These are phyloP conservation scores for Gallinago nigripennis DNA, from an alignment of 2,797 vertebrate species.

Conservation along the genomic window DNA sequence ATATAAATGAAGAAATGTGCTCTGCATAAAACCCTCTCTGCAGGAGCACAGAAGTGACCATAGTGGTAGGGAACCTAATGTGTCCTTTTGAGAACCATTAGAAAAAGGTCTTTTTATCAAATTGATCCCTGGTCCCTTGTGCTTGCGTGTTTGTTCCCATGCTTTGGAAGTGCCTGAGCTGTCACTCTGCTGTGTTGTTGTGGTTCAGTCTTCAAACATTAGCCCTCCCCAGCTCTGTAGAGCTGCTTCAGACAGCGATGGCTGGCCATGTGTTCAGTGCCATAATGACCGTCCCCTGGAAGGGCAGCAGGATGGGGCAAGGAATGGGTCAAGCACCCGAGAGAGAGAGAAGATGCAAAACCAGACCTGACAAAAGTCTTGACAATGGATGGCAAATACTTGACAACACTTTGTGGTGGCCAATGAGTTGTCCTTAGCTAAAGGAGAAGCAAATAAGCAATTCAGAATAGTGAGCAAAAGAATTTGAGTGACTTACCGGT, in stretches of 20 bases:
- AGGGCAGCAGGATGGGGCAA: not conserved
- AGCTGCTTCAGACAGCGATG: accelerated
- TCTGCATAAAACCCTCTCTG: not conserved
- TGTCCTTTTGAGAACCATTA: not conserved
- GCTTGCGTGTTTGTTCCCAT: not conserved
- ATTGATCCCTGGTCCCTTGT: not conserved
- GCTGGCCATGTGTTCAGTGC: not conserved
- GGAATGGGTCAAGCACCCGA: not conserved
- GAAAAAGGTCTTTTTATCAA: not conserved
- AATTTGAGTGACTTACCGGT: too few species aligned
- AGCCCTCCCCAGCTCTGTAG: not conserved
- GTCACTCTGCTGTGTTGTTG: not conserved
- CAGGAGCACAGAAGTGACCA: not conserved
- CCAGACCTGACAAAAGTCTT: not conserved
- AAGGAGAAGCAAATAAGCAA: too few species aligned
- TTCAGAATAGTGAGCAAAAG: too few species aligned
- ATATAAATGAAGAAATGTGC: not conserved
- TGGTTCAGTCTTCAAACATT: not conserved
- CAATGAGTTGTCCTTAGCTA: not conserved
- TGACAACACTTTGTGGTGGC: not conserved
- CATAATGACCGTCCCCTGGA: not conserved
- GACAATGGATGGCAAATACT: not conserved
- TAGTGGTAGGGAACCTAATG: not conserved
- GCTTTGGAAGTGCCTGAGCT: not conserved
- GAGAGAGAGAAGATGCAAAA: not conserved